A percentile compares a stretch with the other conserved stretches of the same genome.
Evolutionary conservation across 2,888 invertebrate genomes (phyloP).

Genomic region (Lycocerus yunnanus): DNA sequence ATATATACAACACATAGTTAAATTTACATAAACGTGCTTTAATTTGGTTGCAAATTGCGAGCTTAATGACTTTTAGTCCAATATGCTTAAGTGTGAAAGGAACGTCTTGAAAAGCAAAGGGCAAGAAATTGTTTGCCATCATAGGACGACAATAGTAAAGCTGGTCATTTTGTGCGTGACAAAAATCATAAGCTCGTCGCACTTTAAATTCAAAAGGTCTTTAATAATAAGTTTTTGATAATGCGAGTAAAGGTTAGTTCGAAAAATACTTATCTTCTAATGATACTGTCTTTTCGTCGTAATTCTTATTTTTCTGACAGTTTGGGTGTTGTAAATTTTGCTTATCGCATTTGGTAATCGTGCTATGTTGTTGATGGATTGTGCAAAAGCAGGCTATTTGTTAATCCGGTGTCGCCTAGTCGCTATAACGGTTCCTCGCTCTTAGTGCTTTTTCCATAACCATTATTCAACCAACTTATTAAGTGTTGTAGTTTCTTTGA

Average conservation of each 20-base stretch:
- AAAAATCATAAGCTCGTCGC: constrained; percentile 44
- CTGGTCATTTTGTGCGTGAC: constrained; percentile 46
- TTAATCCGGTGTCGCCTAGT: constrained; percentile 26
- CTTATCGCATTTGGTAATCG: constrained; percentile 25
- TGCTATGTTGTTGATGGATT: constrained; percentile 30
- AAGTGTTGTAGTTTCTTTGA: constrained; percentile 30
- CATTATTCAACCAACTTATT: constrained; percentile 31
- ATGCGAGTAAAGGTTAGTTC: neutral
- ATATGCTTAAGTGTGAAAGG: neutral
- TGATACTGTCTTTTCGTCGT: constrained; percentile 35
- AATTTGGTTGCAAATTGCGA: constrained; percentile 42
- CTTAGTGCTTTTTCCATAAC: constrained; percentile 19
- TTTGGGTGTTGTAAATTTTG: constrained; percentile 31
- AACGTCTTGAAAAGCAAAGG: constrained; percentile 6
- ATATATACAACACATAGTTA: constrained; percentile 40
- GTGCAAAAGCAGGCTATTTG: constrained; percentile 25
- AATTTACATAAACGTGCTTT: constrained; percentile 43
- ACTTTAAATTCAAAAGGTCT: neutral
- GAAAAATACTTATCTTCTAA: constrained; percentile 17
- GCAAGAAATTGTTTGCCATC: constrained; percentile 39
- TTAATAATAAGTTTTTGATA: neutral
- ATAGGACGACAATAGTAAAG: constrained; percentile 39
- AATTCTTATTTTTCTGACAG: constrained; percentile 33
- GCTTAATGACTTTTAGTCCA: constrained; percentile 37
- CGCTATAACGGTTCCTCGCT: constrained; percentile 18